Evolutionary conservation across 64 coral and sea anemone species (phyloP).

Genomic region (Actinia equina): DNA sequence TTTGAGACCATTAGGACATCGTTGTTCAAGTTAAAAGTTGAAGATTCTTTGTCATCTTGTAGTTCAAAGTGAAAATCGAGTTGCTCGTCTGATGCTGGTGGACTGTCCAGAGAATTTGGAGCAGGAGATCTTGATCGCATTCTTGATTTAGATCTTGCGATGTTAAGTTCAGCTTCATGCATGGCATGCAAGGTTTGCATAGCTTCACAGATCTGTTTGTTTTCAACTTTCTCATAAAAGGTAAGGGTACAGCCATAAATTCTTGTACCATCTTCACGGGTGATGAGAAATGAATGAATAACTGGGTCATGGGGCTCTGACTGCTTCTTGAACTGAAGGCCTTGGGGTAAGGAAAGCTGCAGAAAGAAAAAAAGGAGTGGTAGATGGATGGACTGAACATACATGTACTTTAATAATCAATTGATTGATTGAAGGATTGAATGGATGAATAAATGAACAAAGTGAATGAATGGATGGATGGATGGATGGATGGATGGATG

Average conservation of each 20-base stretch:
- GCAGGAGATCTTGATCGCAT: constrained; percentile 61
- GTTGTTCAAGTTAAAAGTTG: constrained; percentile 62
- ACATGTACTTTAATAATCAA: no score
- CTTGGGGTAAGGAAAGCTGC: constrained; percentile 80
- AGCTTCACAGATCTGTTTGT: constrained; percentile 72
- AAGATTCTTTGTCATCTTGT: neutral
- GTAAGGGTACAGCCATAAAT: constrained; percentile 86
- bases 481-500: neutral
- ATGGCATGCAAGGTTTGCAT: constrained; percentile 91
- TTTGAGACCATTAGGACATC: constrained; percentile 86
- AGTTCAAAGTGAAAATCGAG: constrained; percentile 8
- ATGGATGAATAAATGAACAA: neutral
- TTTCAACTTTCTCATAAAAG: constrained; percentile 83
- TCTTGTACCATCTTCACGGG: constrained; percentile 94
- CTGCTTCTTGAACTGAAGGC: constrained; percentile 72
- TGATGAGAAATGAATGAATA: constrained; percentile 97
- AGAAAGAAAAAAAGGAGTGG: neutral
- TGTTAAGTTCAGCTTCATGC: constrained; percentile 80
- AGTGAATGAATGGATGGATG: no score
- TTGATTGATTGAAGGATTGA: neutral
- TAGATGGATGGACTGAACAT: neutral
- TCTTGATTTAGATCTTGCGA: constrained; percentile 49
- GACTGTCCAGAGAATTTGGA: constrained; percentile 36
- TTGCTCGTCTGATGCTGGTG: neutral
- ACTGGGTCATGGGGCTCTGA: constrained; percentile 62